Conservation (phyloP, 2,797 vertebrate genomes). For the Xiphophorus birchmanni region DNA sequence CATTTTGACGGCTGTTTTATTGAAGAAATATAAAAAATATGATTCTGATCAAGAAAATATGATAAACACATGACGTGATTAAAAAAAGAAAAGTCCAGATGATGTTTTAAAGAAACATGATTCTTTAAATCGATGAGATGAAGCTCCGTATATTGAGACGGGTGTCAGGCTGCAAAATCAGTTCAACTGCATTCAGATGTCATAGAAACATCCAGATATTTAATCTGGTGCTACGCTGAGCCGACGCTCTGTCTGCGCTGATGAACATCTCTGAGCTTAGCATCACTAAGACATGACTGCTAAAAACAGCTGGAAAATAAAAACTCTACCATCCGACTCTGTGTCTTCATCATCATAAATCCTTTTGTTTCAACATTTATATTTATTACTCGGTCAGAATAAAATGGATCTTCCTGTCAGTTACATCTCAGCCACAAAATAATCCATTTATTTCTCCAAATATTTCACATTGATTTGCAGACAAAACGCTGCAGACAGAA, state of each 20-base stretch:
- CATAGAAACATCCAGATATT: not conserved
- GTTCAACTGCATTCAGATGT: not conserved
- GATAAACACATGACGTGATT: not conserved
- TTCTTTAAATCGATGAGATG: not conserved
- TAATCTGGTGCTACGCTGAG: not conserved
- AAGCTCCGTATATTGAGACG: too few species aligned
- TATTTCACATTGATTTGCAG: not conserved
- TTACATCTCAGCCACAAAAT: not conserved
- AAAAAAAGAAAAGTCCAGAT: not conserved
- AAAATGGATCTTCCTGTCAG: not conserved
- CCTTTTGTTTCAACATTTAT: not conserved
- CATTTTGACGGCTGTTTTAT: not conserved
- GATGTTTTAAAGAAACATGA: not conserved
- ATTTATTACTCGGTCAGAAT: not conserved
- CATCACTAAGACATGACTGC: not conserved
- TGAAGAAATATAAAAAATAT: not conserved
- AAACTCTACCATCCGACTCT: not conserved
- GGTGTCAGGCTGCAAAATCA: not conserved
- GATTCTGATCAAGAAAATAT: not conserved
- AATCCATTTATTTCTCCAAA: not conserved
- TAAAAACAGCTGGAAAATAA: not conserved
- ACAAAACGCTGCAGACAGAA: not conserved
- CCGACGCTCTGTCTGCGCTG: not conserved
- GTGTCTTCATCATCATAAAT: not conserved
- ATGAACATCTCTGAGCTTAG: not conserved